Evolutionary conservation across 1,140 invertebrate species (phyloP).

Genomic region (Orchestia grillus): DNA sequence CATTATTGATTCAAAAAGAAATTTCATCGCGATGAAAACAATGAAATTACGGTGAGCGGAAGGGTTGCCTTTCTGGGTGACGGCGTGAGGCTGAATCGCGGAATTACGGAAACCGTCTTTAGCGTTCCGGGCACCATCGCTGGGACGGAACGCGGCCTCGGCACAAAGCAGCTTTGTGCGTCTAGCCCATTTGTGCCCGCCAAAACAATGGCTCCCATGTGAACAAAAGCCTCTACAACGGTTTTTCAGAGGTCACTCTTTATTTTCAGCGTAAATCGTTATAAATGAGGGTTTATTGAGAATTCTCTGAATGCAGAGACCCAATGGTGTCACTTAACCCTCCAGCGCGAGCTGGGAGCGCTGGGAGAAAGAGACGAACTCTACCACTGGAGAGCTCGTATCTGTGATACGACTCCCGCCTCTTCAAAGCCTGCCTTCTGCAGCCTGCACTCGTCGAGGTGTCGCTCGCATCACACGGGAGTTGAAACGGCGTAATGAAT

Average conservation of each 20-base stretch:
- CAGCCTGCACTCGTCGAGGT: neutral
- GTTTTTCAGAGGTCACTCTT: slow-evolving; percentile 6
- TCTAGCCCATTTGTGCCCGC: neutral
- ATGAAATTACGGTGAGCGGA: neutral
- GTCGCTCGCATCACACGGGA: no score
- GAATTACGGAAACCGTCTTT: neutral
- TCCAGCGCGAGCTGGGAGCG: neutral
- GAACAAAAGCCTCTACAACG: slow-evolving; percentile 35
- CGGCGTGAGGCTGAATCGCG: neutral
- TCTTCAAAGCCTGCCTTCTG: neutral
- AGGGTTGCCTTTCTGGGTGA: neutral
- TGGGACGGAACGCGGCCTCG: no score
- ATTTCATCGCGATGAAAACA: neutral
- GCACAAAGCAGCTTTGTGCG: neutral
- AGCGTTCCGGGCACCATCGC: neutral
- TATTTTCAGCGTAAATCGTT: neutral
- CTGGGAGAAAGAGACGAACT: neutral
- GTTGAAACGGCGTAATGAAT: no score
- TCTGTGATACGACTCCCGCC: neutral
- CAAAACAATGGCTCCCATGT: neutral
- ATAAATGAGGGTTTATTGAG: slow-evolving; percentile 9
- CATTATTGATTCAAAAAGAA: neutral
- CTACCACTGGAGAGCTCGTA: neutral
- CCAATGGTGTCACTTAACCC: neutral
- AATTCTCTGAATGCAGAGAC: neutral